Conservation (phyloP, 2,888 invertebrate species). For the Margaritifera margaritifera region DNA sequence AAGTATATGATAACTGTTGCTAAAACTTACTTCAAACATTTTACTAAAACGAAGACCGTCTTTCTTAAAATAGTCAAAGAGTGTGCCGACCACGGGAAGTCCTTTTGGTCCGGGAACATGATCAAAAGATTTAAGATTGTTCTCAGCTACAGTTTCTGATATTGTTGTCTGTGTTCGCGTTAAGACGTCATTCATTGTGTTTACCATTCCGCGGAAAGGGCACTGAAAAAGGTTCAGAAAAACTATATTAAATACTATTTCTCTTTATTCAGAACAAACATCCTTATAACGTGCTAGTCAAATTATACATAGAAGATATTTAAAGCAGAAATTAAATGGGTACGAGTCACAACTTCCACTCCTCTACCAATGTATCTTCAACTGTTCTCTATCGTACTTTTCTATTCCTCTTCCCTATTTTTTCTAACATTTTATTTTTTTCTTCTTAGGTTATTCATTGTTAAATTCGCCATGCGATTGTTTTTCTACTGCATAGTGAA, state of each 20-base stretch:
- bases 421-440: too few relatives aligned
- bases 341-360: too few relatives aligned
- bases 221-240: slow-evolving; percentile 34
- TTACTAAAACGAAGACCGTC: slow-evolving; percentile 68
- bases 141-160: slow-evolving; percentile 1
- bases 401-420: too few relatives aligned
- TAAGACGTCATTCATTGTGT: slow-evolving; percentile 35
- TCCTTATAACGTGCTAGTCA: too few relatives aligned
- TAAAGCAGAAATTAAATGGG: too few relatives aligned
- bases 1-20: too few relatives aligned
- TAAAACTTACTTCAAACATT: slow-evolving; percentile 67
- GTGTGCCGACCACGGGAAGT: slow-evolving; percentile 62
- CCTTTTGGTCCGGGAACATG: slow-evolving; percentile 69
- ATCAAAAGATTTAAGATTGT: slow-evolving; percentile 47
- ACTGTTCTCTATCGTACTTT: too few relatives aligned
- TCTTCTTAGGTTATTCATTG: too few relatives aligned
- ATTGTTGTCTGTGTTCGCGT: slow-evolving; percentile 5
- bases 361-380: too few relatives aligned
- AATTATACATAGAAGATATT: too few relatives aligned
- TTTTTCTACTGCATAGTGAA: too few relatives aligned
- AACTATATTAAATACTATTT: neutral
- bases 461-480: too few relatives aligned
- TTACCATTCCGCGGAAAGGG: slow-evolving; percentile 49
- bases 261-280: neutral
- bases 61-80: slow-evolving; percentile 67